These are phyloP conservation scores for Xiphorhynchus elegans DNA, from an alignment of 2,113 vertebrate genomes.

Conservation along the genomic window DNA sequence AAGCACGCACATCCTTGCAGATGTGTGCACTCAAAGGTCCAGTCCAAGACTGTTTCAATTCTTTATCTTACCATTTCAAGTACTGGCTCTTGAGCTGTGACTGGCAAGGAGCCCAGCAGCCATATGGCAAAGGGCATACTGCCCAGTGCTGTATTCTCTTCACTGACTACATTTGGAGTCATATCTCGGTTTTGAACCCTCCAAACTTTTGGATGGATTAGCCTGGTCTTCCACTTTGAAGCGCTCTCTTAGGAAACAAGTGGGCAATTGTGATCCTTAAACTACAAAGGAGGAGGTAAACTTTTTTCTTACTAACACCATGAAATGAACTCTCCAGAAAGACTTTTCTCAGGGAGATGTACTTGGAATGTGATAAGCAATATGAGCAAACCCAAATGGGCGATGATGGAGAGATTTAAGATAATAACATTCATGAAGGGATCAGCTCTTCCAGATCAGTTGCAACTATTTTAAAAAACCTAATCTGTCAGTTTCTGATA, in stretches of 20 bases:
- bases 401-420: neutral
- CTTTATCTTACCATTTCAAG: neutral
- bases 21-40: neutral
- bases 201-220: neutral
- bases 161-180: neutral
- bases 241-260: neutral
- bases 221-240: neutral
- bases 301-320: neutral
- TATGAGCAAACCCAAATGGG: neutral
- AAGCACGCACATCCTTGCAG: neutral
- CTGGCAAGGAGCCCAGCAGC: neutral
- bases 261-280: neutral
- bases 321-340: neutral
- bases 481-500: neutral
- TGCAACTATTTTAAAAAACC: neutral
- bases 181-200: neutral
- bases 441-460: neutral
- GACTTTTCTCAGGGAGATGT: neutral
- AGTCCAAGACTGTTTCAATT: neutral
- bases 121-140: neutral
- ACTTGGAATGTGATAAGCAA: neutral
- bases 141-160: neutral
- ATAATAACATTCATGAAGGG: neutral
- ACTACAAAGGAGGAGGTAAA: neutral
- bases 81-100: neutral